These are phyloP conservation scores for Pocillopora grandis DNA, from an alignment of 92 coral and sea anemone genomes.

Conservation along the genomic window DNA sequence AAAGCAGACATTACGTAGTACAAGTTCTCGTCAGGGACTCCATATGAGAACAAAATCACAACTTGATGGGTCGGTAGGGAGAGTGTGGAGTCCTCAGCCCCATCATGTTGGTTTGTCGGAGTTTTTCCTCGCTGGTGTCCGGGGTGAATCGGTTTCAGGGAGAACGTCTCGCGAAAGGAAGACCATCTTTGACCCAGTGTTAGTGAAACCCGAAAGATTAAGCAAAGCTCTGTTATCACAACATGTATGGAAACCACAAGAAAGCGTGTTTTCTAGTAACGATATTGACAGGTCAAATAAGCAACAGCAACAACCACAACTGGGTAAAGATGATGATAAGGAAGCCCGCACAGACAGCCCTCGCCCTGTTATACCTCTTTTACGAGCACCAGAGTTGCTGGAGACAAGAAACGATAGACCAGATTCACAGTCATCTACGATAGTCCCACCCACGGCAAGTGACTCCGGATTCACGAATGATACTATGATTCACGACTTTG, in stretches of 20 bases:
- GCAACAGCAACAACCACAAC: slow-evolving; percentile 7
- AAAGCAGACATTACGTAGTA: slow-evolving; percentile 6
- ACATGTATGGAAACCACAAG: slow-evolving; percentile 86
- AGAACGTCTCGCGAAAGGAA: slow-evolving; percentile 6
- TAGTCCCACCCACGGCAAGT: slow-evolving; percentile 13
- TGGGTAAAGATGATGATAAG: background rate
- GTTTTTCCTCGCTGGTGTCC: slow-evolving; percentile 89
- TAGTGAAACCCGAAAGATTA: slow-evolving; percentile 35
- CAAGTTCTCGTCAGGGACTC: background rate
- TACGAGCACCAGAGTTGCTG: slow-evolving; percentile 56
- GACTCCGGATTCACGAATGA: slow-evolving; percentile 7
- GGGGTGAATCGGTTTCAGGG: slow-evolving; percentile 33
- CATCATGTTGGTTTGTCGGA: slow-evolving; percentile 74
- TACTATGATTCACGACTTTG: slow-evolving; percentile 72
- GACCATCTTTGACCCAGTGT: background rate
- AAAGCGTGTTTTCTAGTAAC: slow-evolving; percentile 50
- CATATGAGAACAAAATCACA: background rate
- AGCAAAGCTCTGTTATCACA: slow-evolving; percentile 55
- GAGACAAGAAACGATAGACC: background rate
- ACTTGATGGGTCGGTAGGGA: slow-evolving; percentile 17
- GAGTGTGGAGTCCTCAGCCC: slow-evolving; percentile 89
- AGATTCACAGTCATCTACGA: slow-evolving; percentile 15
- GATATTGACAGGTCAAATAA: slow-evolving; percentile 19
- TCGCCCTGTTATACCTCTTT: slow-evolving; percentile 53
- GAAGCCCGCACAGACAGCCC: slow-evolving; percentile 2